Conservation (phyloP, 2,888 invertebrate genomes). For the Trachelus troglodyta region DNA sequence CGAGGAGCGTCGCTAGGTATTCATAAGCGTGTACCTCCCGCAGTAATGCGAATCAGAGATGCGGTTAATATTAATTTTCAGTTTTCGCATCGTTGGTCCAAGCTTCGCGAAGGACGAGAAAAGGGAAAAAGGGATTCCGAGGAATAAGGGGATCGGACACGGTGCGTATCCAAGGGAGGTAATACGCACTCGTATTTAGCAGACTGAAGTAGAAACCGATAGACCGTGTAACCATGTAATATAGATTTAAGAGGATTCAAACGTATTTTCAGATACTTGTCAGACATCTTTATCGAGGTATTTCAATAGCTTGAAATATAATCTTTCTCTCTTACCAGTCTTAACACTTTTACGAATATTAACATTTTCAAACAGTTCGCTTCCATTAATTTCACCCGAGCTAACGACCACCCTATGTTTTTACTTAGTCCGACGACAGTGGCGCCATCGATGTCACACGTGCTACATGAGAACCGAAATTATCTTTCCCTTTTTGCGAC, state of each 20-base stretch:
- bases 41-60: slow-evolving; percentile 54
- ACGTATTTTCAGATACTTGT: not conserved
- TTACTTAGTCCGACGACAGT: not conserved
- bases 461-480: not conserved
- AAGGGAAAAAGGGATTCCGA: not conserved
- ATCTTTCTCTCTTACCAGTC: not conserved
- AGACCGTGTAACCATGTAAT: not conserved
- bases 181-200: not conserved
- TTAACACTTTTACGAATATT: not conserved
- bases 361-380: not conserved
- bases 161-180: not conserved
- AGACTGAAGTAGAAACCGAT: not conserved
- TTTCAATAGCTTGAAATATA: not conserved
- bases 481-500: not conserved
- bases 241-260: not conserved
- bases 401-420: not conserved
- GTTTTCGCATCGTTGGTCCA: slow-evolving; percentile 37
- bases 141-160: not conserved
- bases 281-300: not conserved
- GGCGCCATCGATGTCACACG: not conserved
- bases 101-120: slow-evolving; percentile 13
- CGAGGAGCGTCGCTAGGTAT: slow-evolving; percentile 37
- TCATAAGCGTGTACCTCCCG: slow-evolving; percentile 49
- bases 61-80: slow-evolving; percentile 56
- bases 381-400: not conserved